Evolutionary conservation across 2,113 vertebrate genomes (phyloP).

Genomic region (Anguilla japonica): DNA sequence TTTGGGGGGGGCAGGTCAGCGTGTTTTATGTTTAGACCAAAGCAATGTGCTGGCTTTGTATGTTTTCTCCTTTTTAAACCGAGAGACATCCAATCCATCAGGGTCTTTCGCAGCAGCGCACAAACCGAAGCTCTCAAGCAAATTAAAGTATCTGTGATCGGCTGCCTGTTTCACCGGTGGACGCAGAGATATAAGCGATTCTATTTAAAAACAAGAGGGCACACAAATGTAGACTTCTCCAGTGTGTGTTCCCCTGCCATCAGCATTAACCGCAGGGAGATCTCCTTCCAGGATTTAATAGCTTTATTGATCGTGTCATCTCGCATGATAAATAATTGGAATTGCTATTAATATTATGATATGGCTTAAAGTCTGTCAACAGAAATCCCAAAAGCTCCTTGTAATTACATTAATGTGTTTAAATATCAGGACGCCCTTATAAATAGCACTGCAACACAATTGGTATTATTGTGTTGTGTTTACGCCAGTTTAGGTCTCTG

Average conservation of each 20-base stretch:
- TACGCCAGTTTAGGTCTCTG: no score
- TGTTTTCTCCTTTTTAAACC: slow-evolving; percentile 39
- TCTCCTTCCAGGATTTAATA: not conserved
- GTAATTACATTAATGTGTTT: not conserved
- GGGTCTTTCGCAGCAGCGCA: slow-evolving; percentile 12
- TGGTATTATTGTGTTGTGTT: no score
- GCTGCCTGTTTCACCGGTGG: slow-evolving; percentile 18
- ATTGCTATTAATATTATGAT: not conserved
- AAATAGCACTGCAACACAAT: not conserved
- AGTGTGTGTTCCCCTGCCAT: not conserved
- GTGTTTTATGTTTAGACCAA: slow-evolving; percentile 53
- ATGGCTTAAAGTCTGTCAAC: not conserved
- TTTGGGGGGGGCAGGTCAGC: not conserved
- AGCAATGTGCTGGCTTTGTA: slow-evolving; percentile 52
- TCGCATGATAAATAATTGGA: not conserved
- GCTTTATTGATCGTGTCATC: not conserved
- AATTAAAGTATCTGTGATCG: slow-evolving; percentile 43
- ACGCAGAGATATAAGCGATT: not conserved
- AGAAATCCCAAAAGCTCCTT: not conserved
- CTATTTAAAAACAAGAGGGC: not conserved
- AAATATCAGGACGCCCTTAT: not conserved
- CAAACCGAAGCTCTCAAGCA: slow-evolving; percentile 43
- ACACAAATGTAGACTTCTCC: not conserved
- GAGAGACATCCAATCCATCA: not conserved
- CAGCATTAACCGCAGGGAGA: not conserved